phyloP scores from a whole-genome alignment of 2,113 vertebrate species.

The Todiramphus saurophagus region DNA sequence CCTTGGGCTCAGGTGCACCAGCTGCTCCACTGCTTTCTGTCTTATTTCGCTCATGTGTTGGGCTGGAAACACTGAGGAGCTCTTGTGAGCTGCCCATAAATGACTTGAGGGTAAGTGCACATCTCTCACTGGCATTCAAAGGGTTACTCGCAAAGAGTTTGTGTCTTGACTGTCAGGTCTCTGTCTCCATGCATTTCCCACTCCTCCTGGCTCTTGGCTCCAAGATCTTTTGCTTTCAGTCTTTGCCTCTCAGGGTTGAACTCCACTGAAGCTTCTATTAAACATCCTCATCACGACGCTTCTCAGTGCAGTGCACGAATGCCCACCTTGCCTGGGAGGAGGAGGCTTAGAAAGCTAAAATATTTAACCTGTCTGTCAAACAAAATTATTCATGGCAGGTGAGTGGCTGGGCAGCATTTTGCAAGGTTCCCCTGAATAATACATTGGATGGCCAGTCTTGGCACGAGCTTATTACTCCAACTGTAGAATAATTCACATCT shows the following conservation, averaged over 20 bases:
- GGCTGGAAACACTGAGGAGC: neutral
- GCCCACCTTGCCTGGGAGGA: neutral
- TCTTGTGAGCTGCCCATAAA: neutral
- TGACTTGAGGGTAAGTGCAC: accelerated
- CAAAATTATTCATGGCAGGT: neutral
- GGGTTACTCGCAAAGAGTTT: neutral
- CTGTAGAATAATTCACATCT: neutral
- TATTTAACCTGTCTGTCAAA: constrained; percentile 30
- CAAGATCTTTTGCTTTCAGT: neutral
- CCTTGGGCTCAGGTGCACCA: neutral
- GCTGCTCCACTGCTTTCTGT: neutral
- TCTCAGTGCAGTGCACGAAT: neutral
- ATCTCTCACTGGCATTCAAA: neutral
- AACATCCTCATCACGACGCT: accelerated
- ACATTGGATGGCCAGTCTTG: neutral
- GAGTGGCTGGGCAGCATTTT: neutral
- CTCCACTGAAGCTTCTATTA: neutral
- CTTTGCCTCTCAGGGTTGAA: neutral
- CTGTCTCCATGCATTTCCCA: neutral
- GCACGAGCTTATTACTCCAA: accelerated
- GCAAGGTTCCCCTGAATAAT: neutral
- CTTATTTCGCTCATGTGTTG: accelerated
- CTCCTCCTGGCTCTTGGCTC: neutral
- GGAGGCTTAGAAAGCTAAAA: neutral
- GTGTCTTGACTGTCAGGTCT: neutral